These are phyloP conservation scores for Prunella fulvescens DNA, from an alignment of 2,113 vertebrate species.

Conservation along the genomic window DNA sequence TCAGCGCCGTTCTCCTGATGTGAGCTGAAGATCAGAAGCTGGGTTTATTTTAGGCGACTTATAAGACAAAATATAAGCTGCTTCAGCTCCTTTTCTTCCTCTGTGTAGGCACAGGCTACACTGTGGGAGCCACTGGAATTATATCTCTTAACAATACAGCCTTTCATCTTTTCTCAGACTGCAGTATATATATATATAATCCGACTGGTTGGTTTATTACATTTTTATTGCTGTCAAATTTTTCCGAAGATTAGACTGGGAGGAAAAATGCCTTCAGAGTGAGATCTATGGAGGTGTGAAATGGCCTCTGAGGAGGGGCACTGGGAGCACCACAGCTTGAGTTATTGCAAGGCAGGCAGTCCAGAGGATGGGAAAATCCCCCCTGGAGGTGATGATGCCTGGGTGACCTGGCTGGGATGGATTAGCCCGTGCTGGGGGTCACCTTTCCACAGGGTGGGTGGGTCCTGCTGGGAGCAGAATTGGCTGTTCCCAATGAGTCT, in stretches of 20 bases:
- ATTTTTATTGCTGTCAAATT: constrained; percentile 50
- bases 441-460: neutral
- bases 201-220: constrained; percentile 37
- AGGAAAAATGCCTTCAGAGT: neutral
- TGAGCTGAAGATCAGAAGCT: neutral
- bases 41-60: constrained; percentile 31
- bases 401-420: neutral
- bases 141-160: constrained; percentile 33
- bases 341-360: neutral
- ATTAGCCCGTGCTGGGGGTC: neutral
- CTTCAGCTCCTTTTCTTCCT: constrained; percentile 13
- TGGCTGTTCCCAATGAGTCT: neutral
- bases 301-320: neutral
- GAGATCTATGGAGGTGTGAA: neutral
- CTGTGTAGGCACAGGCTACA: neutral
- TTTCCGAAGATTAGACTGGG: neutral
- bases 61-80: constrained; percentile 46
- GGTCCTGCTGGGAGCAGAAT: neutral
- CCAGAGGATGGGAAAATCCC: neutral
- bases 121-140: constrained; percentile 25
- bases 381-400: neutral
- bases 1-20: neutral
- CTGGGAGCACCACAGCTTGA: neutral
- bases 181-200: constrained; percentile 28
- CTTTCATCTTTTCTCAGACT: constrained; percentile 38